Evolutionary conservation across 2,888 invertebrate genomes (phyloP).

Genomic region (Zaprionus lineosus): DNA sequence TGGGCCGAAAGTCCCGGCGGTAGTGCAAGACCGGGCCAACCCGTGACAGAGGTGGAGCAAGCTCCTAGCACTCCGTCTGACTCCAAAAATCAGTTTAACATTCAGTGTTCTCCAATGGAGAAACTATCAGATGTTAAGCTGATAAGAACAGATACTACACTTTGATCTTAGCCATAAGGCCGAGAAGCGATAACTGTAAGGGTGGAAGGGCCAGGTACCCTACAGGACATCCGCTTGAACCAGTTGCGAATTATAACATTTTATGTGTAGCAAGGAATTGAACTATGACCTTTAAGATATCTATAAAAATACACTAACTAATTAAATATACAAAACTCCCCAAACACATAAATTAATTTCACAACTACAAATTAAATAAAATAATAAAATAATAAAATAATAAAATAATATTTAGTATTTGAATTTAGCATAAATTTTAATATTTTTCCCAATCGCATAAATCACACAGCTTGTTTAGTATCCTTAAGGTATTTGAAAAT

Average conservation of each 20-base stretch:
- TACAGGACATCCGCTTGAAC: conserved; percentile 4
- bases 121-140: conserved; percentile 49
- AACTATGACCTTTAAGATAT: too few species aligned
- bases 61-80: conserved; percentile 44
- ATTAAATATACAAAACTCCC: neutral
- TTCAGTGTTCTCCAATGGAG: conserved; percentile 43
- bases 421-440: too few species aligned
- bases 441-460: too few species aligned
- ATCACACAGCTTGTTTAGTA: too few species aligned
- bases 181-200: conserved; percentile 9
- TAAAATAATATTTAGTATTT: neutral
- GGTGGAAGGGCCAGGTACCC: too few species aligned
- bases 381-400: too few species aligned
- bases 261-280: neutral
- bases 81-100: conserved; percentile 48
- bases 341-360: conserved; percentile 5
- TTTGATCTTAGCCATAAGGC: conserved; percentile 46
- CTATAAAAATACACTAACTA: too few species aligned
- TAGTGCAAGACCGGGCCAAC: conserved; percentile 43
- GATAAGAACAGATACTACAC: conserved; percentile 49
- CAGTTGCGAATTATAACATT: conserved; percentile 18
- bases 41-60: conserved; percentile 48
- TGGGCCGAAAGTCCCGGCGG: conserved; percentile 31
- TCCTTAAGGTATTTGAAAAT: too few species aligned
- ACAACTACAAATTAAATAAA: too few species aligned